A percentile compares a stretch with the other conserved stretches of the same genome.
These are phyloP conservation scores for Synanthedon myopaeformis DNA, from an alignment of 2,888 invertebrate genomes.

Conservation along the genomic window DNA sequence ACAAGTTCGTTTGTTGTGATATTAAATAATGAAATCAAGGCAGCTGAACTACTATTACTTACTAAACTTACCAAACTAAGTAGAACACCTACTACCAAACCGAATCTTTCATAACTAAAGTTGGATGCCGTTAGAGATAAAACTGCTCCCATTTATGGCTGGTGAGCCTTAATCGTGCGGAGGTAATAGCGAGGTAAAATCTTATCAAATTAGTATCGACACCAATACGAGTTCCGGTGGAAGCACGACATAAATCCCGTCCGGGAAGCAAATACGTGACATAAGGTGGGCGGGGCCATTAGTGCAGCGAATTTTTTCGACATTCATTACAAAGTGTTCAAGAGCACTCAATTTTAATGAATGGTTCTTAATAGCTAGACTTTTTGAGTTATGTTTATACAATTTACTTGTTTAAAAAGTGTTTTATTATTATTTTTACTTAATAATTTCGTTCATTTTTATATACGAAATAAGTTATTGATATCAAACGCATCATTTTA, in stretches of 20 bases:
- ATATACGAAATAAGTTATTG: no score
- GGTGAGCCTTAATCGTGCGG: background rate
- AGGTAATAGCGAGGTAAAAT: constrained; percentile 1
- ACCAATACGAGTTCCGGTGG: constrained; percentile 8
- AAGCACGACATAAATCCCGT: constrained; percentile 20
- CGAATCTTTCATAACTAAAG: background rate
- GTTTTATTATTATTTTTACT: background rate
- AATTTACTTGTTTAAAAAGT: background rate
- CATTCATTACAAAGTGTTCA: no score
- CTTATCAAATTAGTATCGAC: constrained; percentile 13
- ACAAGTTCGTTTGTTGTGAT: no score
- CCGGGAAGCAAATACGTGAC: constrained; percentile 19
- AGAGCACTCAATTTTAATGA: no score
- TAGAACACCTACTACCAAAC: background rate
- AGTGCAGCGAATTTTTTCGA: background rate
- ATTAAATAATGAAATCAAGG: no score
- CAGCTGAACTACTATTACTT: no score
- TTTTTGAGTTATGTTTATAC: background rate
- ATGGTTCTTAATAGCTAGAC: no score
- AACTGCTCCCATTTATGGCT: background rate
- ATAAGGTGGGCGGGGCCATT: constrained; percentile 6
- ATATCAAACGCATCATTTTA: no score
- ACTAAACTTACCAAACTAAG: no score
- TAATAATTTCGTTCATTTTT: background rate
- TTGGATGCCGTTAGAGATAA: background rate